Evolutionary conservation across 2,113 vertebrate species (phyloP).

Genomic region (Candoia aspera): DNA sequence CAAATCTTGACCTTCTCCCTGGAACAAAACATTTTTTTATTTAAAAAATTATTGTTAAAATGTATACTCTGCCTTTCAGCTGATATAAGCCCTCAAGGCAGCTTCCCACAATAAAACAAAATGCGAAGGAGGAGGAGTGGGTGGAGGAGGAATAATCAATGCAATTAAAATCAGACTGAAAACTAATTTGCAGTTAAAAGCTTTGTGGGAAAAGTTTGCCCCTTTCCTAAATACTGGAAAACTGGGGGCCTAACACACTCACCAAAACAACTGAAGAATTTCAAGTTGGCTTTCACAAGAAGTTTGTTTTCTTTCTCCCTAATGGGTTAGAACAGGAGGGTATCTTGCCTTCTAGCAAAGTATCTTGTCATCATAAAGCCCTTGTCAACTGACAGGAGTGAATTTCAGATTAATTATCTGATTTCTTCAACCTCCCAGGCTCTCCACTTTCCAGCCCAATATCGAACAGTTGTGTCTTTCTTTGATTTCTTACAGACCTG

Average conservation of each 20-base stretch:
- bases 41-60: too few relatives aligned
- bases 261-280: background rate
- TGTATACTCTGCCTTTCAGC: too few relatives aligned
- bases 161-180: too few relatives aligned
- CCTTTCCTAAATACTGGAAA: too few relatives aligned
- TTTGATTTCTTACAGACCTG: slow-evolving; percentile 36
- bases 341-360: background rate
- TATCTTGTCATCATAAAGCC: slow-evolving; percentile 30
- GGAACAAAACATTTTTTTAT: background rate
- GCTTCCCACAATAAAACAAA: too few relatives aligned
- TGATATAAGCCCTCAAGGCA: too few relatives aligned
- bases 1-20: too few relatives aligned
- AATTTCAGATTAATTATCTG: slow-evolving; percentile 57
- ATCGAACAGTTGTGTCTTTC: background rate
- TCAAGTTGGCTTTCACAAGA: background rate
- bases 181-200: too few relatives aligned
- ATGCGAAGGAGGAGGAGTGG: too few relatives aligned
- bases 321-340: background rate
- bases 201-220: too few relatives aligned
- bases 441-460: slow-evolving; percentile 21
- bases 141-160: too few relatives aligned
- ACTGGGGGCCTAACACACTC: too few relatives aligned
- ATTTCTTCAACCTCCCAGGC: slow-evolving; percentile 46
- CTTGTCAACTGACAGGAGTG: slow-evolving; percentile 36
- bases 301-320: background rate